These are phyloP conservation scores for Rhagophthalmus giganteus DNA, from an alignment of 2,888 invertebrate genomes.

Conservation along the genomic window DNA sequence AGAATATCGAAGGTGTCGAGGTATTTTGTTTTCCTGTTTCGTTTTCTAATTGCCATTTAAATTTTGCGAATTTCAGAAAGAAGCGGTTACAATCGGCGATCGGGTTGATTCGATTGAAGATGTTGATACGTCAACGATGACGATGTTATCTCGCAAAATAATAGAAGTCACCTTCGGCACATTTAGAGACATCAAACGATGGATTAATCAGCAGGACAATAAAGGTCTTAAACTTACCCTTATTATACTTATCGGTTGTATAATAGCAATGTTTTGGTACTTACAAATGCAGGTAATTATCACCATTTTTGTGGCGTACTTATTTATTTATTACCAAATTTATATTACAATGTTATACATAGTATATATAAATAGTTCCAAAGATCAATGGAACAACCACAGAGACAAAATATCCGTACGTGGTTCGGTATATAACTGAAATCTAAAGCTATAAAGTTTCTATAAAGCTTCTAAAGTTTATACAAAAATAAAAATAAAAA, in stretches of 20 bases:
- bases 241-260: slow-evolving; percentile 68
- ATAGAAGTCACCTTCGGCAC: slow-evolving; percentile 37
- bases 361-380: too few species aligned
- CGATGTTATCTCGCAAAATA: not conserved
- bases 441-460: too few species aligned
- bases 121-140: not conserved
- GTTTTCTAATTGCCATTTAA: not conserved
- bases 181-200: slow-evolving; percentile 57
- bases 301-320: too few species aligned
- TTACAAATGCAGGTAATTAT: slow-evolving; percentile 72
- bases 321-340: too few species aligned
- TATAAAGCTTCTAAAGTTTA: too few species aligned
- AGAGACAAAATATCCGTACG: too few species aligned
- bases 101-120: not conserved
- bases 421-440: too few species aligned
- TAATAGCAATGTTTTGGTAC: slow-evolving; percentile 76
- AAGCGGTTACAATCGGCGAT: not conserved
- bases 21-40: not conserved
- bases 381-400: not conserved
- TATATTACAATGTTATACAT: not conserved
- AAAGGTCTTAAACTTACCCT: slow-evolving; percentile 71
- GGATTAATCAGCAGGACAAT: slow-evolving; percentile 77
- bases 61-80: not conserved
- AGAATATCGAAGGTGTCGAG: not conserved
- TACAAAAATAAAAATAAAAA: too few species aligned